Evolutionary conservation across 2,797 vertebrate species (phyloP), one percentile per base, ranked within the genome.

Genomic region (Sparidentex hasta): DNA sequence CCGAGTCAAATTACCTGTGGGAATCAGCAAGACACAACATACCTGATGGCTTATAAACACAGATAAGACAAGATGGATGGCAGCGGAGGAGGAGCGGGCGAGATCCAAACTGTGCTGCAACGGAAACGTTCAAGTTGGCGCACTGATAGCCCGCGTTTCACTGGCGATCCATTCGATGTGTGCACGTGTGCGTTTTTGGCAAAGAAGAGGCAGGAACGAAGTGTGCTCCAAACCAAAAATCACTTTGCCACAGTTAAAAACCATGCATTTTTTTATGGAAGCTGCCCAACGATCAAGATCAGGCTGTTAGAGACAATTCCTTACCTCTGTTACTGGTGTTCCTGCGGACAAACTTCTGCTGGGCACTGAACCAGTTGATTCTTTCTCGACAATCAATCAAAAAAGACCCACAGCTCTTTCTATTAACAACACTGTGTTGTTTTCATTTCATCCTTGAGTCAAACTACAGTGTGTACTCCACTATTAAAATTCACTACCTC

Each of bases 1-100:
- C 73, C 76, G 77, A 86, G 80, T 91, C 75, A 85, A 87, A 92
- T 91, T 92, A 92, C 88, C 82, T 83, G 74, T 70, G 86, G 88
- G 91, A 86, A 86, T 89, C 44, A 17, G 80, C 65, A n/a, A 75
- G 74, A 84, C 77, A 76, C 76, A 86, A 75, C 82, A 89, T 81
- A 86, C 81, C 86, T 88, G 83, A 87, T 87, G 85, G 83, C 78
- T 85, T 84, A 81, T 82, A 86, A 83, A 82, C 71, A 86, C 72
- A 78, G 89, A 91, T 89, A 87, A 89, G 80, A 79, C 75, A 64
- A 86, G 83, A 89, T 83, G 76, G 80, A 91, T 91, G 78, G 70
- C 65, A 77, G 50, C 70, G 58, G 79, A 73, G 67, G 57, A 51
- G 51, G 43, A 74, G 57, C n/a, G n/a, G 5, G 0, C 33, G 1